Evolutionary conservation across 1,140 invertebrate genomes (phyloP), one percentile per base, ranked within the genome.

Genomic region (Leptinotarsa texana): DNA sequence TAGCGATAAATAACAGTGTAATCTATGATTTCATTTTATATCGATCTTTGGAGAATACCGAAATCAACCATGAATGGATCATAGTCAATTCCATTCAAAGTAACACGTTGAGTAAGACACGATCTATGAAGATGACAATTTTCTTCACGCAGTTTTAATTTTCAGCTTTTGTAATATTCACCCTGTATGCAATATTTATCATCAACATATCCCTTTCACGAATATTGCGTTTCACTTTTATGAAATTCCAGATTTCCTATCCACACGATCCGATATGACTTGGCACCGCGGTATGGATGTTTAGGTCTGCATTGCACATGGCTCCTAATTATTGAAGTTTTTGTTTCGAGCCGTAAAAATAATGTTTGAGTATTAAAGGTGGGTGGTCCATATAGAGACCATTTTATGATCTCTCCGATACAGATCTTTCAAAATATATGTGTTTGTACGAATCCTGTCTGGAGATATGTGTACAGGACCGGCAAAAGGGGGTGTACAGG

Each of bases 321-420:
- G 75, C 71, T 72, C 68, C 75, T 76, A 76, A 76, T 76, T 76
- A 76, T 73, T 73, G 71, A 49, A 66, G 63, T 76, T 76, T 76
- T 75, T 73, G 71, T 76, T 76, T 22, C 70, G 66, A 68, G 75
- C 68, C 61, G 75, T 76, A 76, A 76, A 76, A 76, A 76, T 76
- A 61, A 70, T 48, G 71, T 70, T 76, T 72, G 65, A 76, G 71
- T 76, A 76, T 66, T 51, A 48, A 70, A 57, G 69, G 69, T 75
- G 75, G 75, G 75, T 76, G 75, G 75, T 76, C 75, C 71, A 57
- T 76, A 73, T 48, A 22, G 24, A 68, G 65, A 68, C 65, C 75
- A 72, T 76, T 76, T 76, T 76, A 76, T 76, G 70, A 76, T 76
- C 75, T 76, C 75, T 76, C 75, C 71, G 75, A 76, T 76, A 76